These are phyloP conservation scores for Lipophrys pholis DNA, from an alignment of 2,113 vertebrate species.

Conservation along the genomic window DNA sequence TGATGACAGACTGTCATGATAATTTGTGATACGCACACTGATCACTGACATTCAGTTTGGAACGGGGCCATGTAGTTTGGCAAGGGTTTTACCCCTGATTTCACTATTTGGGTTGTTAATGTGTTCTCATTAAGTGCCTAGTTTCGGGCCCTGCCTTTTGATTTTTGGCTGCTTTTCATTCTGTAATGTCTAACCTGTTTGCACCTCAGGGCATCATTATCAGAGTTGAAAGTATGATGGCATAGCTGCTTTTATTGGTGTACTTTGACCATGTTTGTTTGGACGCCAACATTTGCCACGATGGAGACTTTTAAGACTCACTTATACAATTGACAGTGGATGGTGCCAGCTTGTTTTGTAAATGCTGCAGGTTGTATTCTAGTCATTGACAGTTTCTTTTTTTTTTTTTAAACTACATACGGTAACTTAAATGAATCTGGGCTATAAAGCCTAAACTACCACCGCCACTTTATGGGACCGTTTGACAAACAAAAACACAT, in stretches of 20 bases:
- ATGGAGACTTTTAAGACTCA: not conserved
- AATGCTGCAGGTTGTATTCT: not conserved
- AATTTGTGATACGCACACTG: slow-evolving; percentile 26
- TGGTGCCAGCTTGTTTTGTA: not conserved
- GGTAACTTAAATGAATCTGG: not conserved
- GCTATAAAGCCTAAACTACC: not conserved
- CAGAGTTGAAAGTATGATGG: not conserved
- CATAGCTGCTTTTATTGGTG: not conserved
- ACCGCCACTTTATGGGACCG: not conserved
- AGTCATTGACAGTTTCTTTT: not conserved
- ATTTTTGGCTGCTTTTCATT: slow-evolving; percentile 10
- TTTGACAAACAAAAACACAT: not conserved
- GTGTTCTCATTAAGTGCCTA: not conserved
- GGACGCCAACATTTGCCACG: not conserved
- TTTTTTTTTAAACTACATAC: not conserved
- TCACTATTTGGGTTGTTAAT: not conserved
- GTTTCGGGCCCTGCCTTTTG: not conserved
- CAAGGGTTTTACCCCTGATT: slow-evolving; percentile 5
- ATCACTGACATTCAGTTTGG: slow-evolving; percentile 34
- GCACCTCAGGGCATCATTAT: not conserved
- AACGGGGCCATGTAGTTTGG: slow-evolving; percentile 13
- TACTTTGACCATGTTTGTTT: slow-evolving; percentile 16
- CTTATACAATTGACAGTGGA: not conserved
- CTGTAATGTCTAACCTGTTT: not conserved
- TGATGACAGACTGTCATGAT: slow-evolving; percentile 48